Evolutionary conservation across 1,140 invertebrate species (phyloP), one percentile per base, ranked within the genome.

Genomic region (Anoplophora glabripennis): DNA sequence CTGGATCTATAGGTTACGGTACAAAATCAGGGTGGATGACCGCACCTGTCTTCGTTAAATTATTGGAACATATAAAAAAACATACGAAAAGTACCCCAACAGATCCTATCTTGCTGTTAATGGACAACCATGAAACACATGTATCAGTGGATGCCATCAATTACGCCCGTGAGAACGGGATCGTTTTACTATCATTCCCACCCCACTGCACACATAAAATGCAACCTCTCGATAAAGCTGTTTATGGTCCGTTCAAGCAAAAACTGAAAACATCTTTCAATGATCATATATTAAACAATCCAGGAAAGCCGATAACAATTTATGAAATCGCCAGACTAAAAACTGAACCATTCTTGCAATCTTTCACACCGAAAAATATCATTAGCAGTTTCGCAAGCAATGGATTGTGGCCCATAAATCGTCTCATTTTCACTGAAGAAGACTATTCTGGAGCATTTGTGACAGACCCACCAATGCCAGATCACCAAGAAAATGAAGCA

Each of bases 191-290:
- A 9, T 71, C 66, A 10, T 66, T 75, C 59, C 72, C 56, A 10
- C 71, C 74, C 28, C 73, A 76, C 51, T 69, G 65, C 53, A 74
- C 69, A 11, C 76, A 79, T 56, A 64, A 68, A 57, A 56, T 79
- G 35, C 76, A 79, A 57, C 73, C 74, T 4, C 57, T 77, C n/a
- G 76, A 78, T 60, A 68, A 68, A 7, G 56, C 38, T 7, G 63
- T 76, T 33, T 74, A 69, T 64, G 66, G 61, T 44, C 72, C 73
- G 4, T 65, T 76, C 33, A 76, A 69, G 38, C 53, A 41, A 5
- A 71, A 63, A 57, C 63, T 72, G 80, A 81, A 69, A 65, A 49
- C 75, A 75, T 67, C 69, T n/a, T 60, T 53, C 48, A 66, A 71
- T 59, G 63, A 69, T 17, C 73, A 59, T 44, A 68, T 73, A 51